These are phyloP conservation scores for Scrobipalpa atriplicella DNA, from an alignment of 2,888 invertebrate species.

Conservation along the genomic window DNA sequence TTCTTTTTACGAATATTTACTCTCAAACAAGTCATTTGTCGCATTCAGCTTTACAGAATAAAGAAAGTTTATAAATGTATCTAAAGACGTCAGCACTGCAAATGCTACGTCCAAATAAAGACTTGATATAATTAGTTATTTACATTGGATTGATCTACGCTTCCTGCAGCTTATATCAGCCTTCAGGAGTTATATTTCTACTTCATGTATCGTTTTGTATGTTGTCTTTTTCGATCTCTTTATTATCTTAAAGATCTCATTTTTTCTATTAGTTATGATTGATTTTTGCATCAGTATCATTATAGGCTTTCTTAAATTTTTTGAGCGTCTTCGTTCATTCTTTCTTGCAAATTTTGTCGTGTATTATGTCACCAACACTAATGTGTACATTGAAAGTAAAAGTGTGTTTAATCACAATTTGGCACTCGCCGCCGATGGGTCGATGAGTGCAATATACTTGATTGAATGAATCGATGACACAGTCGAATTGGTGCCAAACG, in stretches of 20 bases:
- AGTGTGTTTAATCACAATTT: slow-evolving; percentile 19
- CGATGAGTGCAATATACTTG: not conserved
- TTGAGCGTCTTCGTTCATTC: not conserved
- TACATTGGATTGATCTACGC: not conserved
- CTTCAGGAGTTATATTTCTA: not conserved
- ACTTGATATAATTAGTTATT: not conserved
- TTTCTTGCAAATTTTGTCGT: not conserved
- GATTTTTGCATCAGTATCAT: no score
- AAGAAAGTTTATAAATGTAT: not conserved
- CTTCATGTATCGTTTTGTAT: no score
- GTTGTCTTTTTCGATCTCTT: no score
- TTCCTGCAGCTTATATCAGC: not conserved
- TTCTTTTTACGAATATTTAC: not conserved
- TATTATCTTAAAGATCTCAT: no score
- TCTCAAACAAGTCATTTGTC: not conserved
- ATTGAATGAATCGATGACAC: slow-evolving; percentile 23
- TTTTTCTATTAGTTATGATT: no score
- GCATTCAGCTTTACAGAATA: not conserved
- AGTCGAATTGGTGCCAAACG: not conserved
- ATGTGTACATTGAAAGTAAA: not conserved
- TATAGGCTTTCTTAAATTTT: no score
- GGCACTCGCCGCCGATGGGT: not conserved
- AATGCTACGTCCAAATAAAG: not conserved
- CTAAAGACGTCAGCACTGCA: not conserved
- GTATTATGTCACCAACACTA: not conserved